Conservation (phyloP, 2,888 invertebrate genomes). For the Euzophera pinguis region DNA sequence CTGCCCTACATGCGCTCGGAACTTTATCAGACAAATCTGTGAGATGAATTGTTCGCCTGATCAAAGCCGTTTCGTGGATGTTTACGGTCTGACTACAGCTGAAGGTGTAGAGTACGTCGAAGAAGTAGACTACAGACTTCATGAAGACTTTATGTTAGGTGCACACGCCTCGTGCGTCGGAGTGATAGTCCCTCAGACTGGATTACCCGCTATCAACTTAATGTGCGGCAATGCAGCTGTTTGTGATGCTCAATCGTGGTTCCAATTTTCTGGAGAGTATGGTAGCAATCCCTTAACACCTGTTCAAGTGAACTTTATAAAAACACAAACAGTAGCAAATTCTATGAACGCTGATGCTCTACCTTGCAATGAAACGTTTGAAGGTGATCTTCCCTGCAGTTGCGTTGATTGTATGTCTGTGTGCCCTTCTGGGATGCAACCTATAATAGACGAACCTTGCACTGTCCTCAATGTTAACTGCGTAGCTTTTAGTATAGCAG, state of each 20-base stretch:
- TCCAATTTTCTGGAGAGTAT: conserved; percentile 81
- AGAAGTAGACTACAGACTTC: conserved; percentile 73
- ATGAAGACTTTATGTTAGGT: conserved; percentile 80
- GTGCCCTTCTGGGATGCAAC: conserved; percentile 78
- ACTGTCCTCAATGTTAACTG: conserved; percentile 82
- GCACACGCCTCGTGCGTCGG: conserved; percentile 89
- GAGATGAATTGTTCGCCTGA: conserved; percentile 88
- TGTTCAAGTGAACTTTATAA: conserved; percentile 81
- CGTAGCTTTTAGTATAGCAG: conserved; percentile 81
- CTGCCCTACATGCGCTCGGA: conserved; percentile 90
- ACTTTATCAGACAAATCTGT: conserved; percentile 88
- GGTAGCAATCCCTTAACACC: conserved; percentile 77
- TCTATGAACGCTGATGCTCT: conserved; percentile 67
- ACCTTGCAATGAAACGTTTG: conserved; percentile 81
- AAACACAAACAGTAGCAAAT: conserved; percentile 49
- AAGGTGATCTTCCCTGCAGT: conserved; percentile 82
- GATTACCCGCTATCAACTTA: conserved; percentile 86
- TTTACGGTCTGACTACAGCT: conserved; percentile 29
- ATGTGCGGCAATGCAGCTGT: conserved; percentile 86
- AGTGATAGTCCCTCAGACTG: conserved; percentile 87
- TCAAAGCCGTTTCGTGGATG: conserved; percentile 78
- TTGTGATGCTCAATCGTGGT: conserved; percentile 84
- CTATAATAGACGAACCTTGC: conserved; percentile 64
- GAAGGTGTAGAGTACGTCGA: conserved; percentile 56
- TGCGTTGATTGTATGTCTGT: conserved; percentile 86